Conservation (phyloP, 92 coral and sea anemone species). For the Zoanthus sansibaricus region DNA sequence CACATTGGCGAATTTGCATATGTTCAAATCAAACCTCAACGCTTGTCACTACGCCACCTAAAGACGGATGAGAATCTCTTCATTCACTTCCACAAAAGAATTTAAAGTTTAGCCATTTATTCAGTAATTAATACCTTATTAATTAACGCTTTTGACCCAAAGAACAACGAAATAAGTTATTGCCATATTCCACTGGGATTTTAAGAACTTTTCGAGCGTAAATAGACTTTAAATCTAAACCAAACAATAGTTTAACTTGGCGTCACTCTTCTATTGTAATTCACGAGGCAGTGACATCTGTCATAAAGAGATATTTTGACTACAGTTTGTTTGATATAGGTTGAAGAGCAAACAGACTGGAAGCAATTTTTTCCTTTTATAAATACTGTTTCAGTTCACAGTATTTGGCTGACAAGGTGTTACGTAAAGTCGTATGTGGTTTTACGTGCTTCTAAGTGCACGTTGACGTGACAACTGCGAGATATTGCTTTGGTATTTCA, state of each 20-base stretch:
- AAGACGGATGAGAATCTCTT: background rate
- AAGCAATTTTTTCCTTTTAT: constrained; percentile 5
- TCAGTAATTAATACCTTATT: constrained; percentile 75
- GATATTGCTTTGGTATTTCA: background rate
- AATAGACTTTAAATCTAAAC: constrained; percentile 28
- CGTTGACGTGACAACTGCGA: background rate
- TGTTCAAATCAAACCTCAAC: constrained; percentile 13
- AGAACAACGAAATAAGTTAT: constrained; percentile 56
- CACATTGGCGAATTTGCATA: constrained; percentile 47
- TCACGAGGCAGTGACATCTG: constrained; percentile 22
- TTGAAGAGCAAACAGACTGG: constrained; percentile 20
- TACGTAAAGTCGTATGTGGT: background rate
- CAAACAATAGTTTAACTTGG: constrained; percentile 35
- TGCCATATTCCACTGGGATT: constrained; percentile 60
- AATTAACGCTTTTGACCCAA: constrained; percentile 64
- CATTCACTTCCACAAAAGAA: constrained; percentile 33
- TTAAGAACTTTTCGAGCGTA: constrained; percentile 62
- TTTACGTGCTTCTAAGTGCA: background rate
- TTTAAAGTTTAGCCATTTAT: constrained; percentile 29
- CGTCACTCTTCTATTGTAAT: constrained; percentile 35
- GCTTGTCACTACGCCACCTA: background rate
- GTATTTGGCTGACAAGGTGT: background rate
- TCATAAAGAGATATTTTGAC: constrained; percentile 27
- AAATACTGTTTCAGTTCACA: background rate
- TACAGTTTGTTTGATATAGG: constrained; percentile 20